These are phyloP conservation scores for Hycleus cichorii DNA, from an alignment of 1,140 invertebrate genomes.

Conservation along the genomic window DNA sequence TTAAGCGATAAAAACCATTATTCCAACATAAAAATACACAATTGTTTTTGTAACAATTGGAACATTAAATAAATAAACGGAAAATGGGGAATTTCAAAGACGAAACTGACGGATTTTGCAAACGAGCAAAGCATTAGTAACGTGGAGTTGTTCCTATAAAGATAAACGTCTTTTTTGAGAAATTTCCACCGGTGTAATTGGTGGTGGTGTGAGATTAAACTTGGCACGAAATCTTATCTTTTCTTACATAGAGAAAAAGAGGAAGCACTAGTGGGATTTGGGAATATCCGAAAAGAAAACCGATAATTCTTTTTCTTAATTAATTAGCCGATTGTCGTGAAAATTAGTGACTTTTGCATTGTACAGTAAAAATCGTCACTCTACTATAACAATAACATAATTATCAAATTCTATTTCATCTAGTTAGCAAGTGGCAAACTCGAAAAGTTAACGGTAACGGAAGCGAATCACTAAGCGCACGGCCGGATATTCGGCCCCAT, in stretches of 20 bases:
- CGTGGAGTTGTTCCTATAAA: constrained; percentile 9
- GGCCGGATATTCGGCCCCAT: constrained; percentile 14
- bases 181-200: constrained; percentile 15
- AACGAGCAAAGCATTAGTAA: background rate
- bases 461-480: constrained; percentile 11
- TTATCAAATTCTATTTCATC: constrained; percentile 13
- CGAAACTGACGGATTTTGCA: constrained; percentile 5
- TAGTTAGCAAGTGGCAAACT: constrained; percentile 14
- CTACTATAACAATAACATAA: background rate
- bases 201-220: constrained; percentile 17
- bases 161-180: constrained; percentile 18
- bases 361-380: too few species aligned
- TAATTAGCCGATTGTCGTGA: too few species aligned
- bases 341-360: too few species aligned
- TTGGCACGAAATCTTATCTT: constrained; percentile 11
- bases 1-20: background rate
- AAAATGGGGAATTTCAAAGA: background rate
- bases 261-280: too few species aligned
- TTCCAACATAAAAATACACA: constrained; percentile 5
- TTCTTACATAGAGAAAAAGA: background rate
- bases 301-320: too few species aligned
- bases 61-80: constrained; percentile 8
- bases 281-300: too few species aligned
- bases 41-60: constrained; percentile 5
- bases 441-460: constrained; percentile 9